Evolutionary conservation across 2,113 vertebrate species (phyloP).

Genomic region (Corythoichthys intestinalis): DNA sequence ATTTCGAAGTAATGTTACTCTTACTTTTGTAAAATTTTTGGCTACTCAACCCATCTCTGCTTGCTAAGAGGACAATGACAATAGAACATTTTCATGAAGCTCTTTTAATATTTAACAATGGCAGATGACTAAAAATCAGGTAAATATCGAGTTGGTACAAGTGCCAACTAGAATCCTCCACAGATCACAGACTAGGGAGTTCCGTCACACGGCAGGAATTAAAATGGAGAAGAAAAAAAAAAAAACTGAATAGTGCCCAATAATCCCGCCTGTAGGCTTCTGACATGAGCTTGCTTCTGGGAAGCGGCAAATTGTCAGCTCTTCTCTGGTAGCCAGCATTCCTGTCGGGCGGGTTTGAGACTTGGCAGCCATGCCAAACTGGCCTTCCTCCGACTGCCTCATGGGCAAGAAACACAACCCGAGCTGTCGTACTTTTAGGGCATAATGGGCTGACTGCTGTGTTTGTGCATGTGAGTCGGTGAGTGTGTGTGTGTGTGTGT

Average conservation of each 20-base stretch:
- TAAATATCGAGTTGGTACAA: neutral
- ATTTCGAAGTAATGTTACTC: too few species aligned
- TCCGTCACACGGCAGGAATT: neutral
- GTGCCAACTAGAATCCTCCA: neutral
- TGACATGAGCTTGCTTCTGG: constrained; percentile 5
- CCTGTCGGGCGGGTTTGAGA: constrained; percentile 1
- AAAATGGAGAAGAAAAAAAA: constrained; percentile 12
- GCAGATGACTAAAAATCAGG: neutral
- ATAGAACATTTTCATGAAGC: neutral
- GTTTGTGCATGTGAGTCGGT: constrained; percentile 10
- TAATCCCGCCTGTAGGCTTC: constrained; percentile 11
- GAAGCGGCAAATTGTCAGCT: constrained; percentile 9
- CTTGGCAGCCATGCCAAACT: constrained; percentile 1
- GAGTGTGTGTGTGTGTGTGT: constrained; percentile 9
- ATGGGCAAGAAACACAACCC: neutral
- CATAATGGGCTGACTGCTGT: constrained; percentile 9
- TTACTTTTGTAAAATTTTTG: too few species aligned
- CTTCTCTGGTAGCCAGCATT: neutral
- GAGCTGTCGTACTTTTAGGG: constrained; percentile 2
- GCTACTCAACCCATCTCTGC: too few species aligned
- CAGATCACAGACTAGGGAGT: neutral
- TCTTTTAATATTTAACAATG: neutral
- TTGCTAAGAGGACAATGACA: neutral
- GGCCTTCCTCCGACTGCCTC: neutral
- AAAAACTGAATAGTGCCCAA: constrained; percentile 17